Evolutionary conservation across 1,140 invertebrate species (phyloP), one percentile per base, ranked within the genome.

Genomic region (Trypoxylus dichotomus): DNA sequence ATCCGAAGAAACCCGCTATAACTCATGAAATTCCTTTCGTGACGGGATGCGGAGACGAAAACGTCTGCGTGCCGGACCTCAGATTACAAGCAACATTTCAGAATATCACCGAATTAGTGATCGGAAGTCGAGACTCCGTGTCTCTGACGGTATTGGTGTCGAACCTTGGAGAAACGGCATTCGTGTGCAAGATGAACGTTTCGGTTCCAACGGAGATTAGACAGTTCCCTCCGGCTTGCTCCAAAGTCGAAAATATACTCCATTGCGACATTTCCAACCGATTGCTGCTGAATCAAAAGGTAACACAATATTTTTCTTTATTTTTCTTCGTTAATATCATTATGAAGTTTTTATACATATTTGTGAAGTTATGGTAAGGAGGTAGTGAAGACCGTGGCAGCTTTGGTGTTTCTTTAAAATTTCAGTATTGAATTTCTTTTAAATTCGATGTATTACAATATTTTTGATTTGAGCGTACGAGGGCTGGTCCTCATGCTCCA

Each of bases 221-320:
- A 8, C 29, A 43, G 41, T 41, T 74, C 25, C 72, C 72, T 3
- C 19, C 37, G 1, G 27, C 32, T 5, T 74, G 72, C 3, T 74
- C 41, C 21, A 37, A 43, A 74, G 13, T 10, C 72, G 10, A 41
- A 3, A 74, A 74, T 11, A 27, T n/a, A 7, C 6, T 74, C 32
- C 29, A 41, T 19, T 74, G 72, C 19, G 37, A 74, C 15, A 74
- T 74, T 37, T 42, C 72, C 1, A 74, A 74, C 10, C 72, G 72
- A 0, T 42, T 74, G 3, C 1, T 42, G 2, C 8, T 10, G n/a
- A 43, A 43, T 41, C 29, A 41, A 13, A 41, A 13, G 29, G 72
- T 74, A 42, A 74, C n/a, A n/a, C n/a, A n/a, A n/a, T n/a, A 29
- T 47, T n/a, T 47, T 7, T 47, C 43, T 37, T 37, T 37, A 8